These are phyloP conservation scores for Glaucopsyche alexis DNA, from an alignment of 2,888 invertebrate genomes.

Conservation along the genomic window DNA sequence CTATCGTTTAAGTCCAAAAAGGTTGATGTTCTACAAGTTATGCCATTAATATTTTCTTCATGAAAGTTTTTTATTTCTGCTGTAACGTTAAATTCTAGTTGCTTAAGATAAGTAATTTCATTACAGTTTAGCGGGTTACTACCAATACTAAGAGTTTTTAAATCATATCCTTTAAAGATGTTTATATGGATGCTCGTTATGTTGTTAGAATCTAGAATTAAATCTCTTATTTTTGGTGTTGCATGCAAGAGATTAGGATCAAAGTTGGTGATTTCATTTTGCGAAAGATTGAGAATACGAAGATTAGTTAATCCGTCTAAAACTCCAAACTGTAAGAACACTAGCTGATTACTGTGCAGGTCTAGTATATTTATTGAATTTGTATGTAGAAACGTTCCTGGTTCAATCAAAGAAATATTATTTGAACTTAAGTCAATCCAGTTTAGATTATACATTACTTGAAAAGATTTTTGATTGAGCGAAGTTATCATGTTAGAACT, in stretches of 20 bases:
- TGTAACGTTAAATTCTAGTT: constrained; percentile 29
- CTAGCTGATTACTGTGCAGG: constrained; percentile 32
- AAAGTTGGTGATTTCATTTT: constrained; percentile 35
- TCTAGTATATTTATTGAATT: constrained; percentile 34
- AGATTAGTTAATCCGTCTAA: constrained; percentile 34
- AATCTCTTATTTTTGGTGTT: constrained; percentile 31
- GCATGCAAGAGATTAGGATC: constrained; percentile 33
- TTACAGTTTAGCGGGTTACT: constrained; percentile 37
- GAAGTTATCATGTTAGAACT: constrained; percentile 33
- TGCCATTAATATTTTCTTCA: constrained; percentile 38
- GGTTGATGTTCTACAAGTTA: constrained; percentile 33
- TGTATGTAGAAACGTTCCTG: constrained; percentile 36
- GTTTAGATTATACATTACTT: constrained; percentile 32
- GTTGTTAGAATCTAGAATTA: constrained; percentile 36
- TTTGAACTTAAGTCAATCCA: constrained; percentile 37
- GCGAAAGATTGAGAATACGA: constrained; percentile 37
- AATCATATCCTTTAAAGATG: constrained; percentile 26
- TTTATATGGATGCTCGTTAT: constrained; percentile 31
- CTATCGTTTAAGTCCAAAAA: neutral
- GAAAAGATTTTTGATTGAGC: constrained; percentile 34
- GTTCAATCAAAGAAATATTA: constrained; percentile 36
- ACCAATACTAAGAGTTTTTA: constrained; percentile 36
- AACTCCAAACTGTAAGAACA: constrained; percentile 33
- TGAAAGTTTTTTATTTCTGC: constrained; percentile 33
- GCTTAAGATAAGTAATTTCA: constrained; percentile 32